Evolutionary conservation across 2,113 vertebrate genomes (phyloP), one percentile per base, ranked within the genome.

Genomic region (Pseudopipra pipra): DNA sequence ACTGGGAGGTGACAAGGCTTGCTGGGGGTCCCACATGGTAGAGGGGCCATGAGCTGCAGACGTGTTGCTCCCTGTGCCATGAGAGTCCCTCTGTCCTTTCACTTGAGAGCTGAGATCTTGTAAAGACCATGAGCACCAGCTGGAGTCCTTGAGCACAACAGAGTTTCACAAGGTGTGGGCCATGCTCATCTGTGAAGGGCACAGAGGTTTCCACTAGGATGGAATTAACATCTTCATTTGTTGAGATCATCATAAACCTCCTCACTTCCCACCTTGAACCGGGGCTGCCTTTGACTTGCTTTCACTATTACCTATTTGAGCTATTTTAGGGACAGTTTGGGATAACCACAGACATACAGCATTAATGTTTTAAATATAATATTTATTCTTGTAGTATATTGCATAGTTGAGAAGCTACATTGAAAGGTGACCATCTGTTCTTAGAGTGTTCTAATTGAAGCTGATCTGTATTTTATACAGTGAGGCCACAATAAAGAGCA

Each of bases 401-500:
- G 25, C 14, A 31, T 3, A 67, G 23, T n/a, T 78, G 41, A 80
- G n/a, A 72, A 87, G 19, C 33, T 81, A 27, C 0, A 0, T 8
- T 6, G 8, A 75, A 95, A 85, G 14, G 18, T 70, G 12, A 28
- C 27, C 12, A 82, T 47, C 33, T 77, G 62, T 77, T 95, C 94
- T 84, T 61, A 56, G 91, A 70, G 76, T 58, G 37, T 25, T 61
- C 54, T 93, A 80, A 87, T 77, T 87, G 66, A 95, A 87, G 25
- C 47, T 85, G 33, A 87, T 94, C 56, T 89, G 28, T 85, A 23
- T 93, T 85, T 87, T 83, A 84, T 85, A 51, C 39, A 71, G 23
- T 58, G 47, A 77, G 35, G 33, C 11, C 23, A 55, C 86, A 94
- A 91, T 83, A 95, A 91, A 92, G 85, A 95, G 35, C 61, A 92